A percentile compares a stretch with the other conserved stretches of the same genome.
Evolutionary conservation across 2,113 vertebrate genomes (phyloP).

Genomic region (Sula dactylatra): DNA sequence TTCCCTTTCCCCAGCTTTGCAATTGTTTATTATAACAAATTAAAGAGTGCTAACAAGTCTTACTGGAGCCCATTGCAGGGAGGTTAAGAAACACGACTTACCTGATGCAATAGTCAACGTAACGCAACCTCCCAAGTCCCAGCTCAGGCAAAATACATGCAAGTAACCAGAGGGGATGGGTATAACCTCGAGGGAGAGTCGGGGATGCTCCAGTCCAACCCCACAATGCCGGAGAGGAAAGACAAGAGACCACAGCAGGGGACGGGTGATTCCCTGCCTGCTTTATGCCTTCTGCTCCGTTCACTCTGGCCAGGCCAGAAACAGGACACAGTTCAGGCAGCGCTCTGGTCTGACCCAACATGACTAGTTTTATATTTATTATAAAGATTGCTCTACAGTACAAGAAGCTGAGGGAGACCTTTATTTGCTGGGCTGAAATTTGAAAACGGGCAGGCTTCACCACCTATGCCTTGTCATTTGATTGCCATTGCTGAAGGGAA

Average conservation of each 20-base stretch:
- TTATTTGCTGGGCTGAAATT: not conserved
- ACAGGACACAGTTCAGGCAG: not conserved
- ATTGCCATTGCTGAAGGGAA: not conserved
- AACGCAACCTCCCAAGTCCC: not conserved
- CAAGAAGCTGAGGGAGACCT: not conserved
- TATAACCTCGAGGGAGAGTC: not conserved
- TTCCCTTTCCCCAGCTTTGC: conserved; percentile 14
- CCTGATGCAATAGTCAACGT: not conserved
- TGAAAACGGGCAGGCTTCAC: not conserved
- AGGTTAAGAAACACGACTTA: not conserved
- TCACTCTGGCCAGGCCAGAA: not conserved
- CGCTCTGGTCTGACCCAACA: not conserved
- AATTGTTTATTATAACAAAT: conserved; percentile 11
- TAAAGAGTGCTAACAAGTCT: conserved; percentile 8
- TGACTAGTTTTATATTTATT: not conserved
- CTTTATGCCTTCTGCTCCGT: not conserved
- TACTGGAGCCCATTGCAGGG: not conserved
- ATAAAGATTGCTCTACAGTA: not conserved
- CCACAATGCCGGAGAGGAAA: rapidly evolving
- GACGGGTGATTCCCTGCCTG: not conserved
- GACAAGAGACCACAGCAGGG: not conserved
- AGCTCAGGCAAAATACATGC: not conserved
- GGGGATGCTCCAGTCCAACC: not conserved
- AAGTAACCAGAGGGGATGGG: not conserved
- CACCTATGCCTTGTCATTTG: not conserved